phyloP scores from a whole-genome alignment of 2,888 invertebrate genomes.

The Brachyopa scutellaris region DNA sequence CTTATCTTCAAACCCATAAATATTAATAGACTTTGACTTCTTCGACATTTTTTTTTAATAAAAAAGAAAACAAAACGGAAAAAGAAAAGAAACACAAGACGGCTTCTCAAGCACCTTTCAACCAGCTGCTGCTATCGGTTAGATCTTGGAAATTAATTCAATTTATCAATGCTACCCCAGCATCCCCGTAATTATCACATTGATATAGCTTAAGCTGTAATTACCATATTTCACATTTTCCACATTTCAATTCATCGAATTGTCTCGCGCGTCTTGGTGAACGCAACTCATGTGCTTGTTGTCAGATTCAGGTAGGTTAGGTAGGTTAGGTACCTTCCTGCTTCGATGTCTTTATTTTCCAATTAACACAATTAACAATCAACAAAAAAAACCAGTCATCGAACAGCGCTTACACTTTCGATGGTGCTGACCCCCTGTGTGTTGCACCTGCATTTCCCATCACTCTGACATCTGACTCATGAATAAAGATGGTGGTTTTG shows the following conservation, averaged over 20 bases:
- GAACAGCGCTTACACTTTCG: background rate
- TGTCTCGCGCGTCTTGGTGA: conserved; percentile 41
- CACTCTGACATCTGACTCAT: background rate
- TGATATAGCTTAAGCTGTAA: conserved; percentile 32
- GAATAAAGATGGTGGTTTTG: background rate
- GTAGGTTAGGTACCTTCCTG: no score
- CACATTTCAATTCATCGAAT: conserved; percentile 41
- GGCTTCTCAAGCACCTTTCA: background rate
- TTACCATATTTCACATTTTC: conserved; percentile 57
- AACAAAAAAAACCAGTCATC: conserved; percentile 7
- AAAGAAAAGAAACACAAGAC: background rate
- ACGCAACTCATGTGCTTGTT: no score
- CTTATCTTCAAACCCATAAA: conserved; percentile 22
- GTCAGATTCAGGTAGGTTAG: no score
- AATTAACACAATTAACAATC: no score
- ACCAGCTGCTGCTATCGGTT: conserved; percentile 6
- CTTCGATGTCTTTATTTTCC: background rate
- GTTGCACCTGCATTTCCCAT: conserved; percentile 15
- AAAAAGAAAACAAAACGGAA: background rate
- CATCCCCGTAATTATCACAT: conserved; percentile 35
- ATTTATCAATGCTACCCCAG: conserved; percentile 45
- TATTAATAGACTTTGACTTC: conserved; percentile 44
- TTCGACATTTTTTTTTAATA: background rate
- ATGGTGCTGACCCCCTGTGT: background rate
- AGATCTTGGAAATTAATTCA: conserved; percentile 38